A percentile compares a stretch with the other conserved stretches of the same genome.
Conservation (phyloP, 2,113 vertebrate species). For the Seriola dumerili region DNA sequence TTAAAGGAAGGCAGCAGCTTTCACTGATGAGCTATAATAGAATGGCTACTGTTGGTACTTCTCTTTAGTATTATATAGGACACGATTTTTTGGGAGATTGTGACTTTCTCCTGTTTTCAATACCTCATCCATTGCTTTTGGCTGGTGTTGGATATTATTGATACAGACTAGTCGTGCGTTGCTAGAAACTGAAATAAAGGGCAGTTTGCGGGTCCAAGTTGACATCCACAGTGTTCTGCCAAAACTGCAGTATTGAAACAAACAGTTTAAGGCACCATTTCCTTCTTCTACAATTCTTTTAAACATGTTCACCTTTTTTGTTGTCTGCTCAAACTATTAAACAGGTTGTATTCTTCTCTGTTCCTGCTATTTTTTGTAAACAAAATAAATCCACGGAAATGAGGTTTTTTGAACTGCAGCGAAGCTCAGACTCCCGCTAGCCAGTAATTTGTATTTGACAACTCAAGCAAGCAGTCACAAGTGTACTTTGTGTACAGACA, state of each 20-base stretch:
- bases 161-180: neutral
- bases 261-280: slow-evolving; percentile 64
- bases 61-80: neutral
- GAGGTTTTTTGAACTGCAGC: slow-evolving; percentile 80
- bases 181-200: neutral
- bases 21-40: too few species aligned
- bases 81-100: neutral
- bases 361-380: slow-evolving; percentile 75
- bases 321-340: slow-evolving; percentile 83
- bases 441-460: slow-evolving; percentile 89
- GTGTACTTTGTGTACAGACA: slow-evolving; percentile 84
- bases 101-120: neutral
- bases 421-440: slow-evolving; percentile 80
- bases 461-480: slow-evolving; percentile 84
- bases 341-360: slow-evolving; percentile 57
- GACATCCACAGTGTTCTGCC: slow-evolving; percentile 1
- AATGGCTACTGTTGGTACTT: neutral
- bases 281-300: slow-evolving; percentile 36
- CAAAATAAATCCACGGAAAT: slow-evolving; percentile 84
- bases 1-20: too few species aligned
- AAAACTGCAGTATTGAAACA: slow-evolving; percentile 40
- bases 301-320: slow-evolving; percentile 1
- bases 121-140: neutral
- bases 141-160: neutral
- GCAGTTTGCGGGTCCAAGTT: neutral